These are phyloP conservation scores for Plutomurus gul DNA, from an alignment of 1,140 invertebrate genomes.

Conservation along the genomic window DNA sequence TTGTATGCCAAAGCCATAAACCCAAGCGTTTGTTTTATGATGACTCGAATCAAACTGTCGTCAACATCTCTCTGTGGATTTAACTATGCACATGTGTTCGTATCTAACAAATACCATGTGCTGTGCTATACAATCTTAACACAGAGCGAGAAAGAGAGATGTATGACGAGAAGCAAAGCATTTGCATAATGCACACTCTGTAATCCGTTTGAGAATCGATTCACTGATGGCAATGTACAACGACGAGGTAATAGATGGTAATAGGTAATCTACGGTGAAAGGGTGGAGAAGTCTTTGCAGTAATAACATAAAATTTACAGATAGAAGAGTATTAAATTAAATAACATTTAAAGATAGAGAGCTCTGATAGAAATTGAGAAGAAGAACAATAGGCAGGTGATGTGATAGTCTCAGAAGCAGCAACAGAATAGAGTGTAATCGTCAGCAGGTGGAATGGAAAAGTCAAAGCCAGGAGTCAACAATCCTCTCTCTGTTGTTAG, in stretches of 20 bases:
- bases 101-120: background rate
- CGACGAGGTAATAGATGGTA: background rate
- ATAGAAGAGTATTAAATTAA: background rate
- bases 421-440: no score
- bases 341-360: background rate
- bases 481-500: background rate
- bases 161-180: no score
- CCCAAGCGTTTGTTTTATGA: no score
- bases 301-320: slow-evolving; percentile 10
- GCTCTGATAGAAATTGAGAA: background rate
- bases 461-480: slow-evolving; percentile 7
- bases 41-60: no score
- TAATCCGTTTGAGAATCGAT: no score
- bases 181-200: no score
- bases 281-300: slow-evolving; percentile 13
- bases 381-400: background rate
- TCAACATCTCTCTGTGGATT: no score
- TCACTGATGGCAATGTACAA: background rate
- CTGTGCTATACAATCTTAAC: background rate
- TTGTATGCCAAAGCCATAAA: no score
- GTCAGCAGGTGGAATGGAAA: background rate
- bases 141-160: no score
- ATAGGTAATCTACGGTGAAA: background rate
- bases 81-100: background rate
- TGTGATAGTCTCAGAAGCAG: no score